A percentile compares a stretch with the other conserved stretches of the same genome.
Conservation (phyloP, 2,888 invertebrate genomes). For the Gymnoscelis rufifasciata region DNA sequence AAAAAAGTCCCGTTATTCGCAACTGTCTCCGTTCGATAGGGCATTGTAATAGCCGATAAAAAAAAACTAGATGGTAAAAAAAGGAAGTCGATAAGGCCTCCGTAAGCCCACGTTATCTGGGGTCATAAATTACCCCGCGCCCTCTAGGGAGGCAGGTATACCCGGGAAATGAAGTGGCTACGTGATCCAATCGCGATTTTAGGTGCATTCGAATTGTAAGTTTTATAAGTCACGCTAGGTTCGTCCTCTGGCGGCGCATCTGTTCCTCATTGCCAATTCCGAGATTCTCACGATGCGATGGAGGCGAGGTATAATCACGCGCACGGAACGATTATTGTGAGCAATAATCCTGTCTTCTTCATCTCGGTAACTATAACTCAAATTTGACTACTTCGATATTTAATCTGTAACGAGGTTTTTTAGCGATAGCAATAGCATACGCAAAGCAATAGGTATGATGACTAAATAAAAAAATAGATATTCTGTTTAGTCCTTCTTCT, state of each 20-base stretch:
- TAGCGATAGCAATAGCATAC: too few relatives aligned
- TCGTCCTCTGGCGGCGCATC: slow-evolving; percentile 29
- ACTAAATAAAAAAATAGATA: too few relatives aligned
- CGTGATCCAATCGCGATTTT: slow-evolving; percentile 78
- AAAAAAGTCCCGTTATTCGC: slow-evolving; percentile 40
- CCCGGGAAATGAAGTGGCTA: slow-evolving; percentile 73
- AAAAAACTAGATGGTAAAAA: slow-evolving; percentile 69
- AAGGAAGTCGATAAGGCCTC: slow-evolving; percentile 72
- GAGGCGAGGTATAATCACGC: slow-evolving; percentile 13
- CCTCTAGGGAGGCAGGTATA: slow-evolving; percentile 69
- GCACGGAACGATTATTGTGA: slow-evolving; percentile 9
- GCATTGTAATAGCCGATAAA: slow-evolving; percentile 64
- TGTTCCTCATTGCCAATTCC: slow-evolving; percentile 24
- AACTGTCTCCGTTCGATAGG: slow-evolving; percentile 62
- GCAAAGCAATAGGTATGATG: too few relatives aligned
- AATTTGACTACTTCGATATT: neutral
- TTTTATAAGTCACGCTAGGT: slow-evolving; percentile 46
- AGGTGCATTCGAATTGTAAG: slow-evolving; percentile 66
- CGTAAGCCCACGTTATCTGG: slow-evolving; percentile 75
- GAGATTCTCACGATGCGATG: slow-evolving; percentile 24
- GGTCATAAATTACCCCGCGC: slow-evolving; percentile 74
- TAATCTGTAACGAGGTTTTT: too few relatives aligned
- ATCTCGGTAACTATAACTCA: too few relatives aligned
- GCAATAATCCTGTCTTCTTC: slow-evolving; percentile 11
- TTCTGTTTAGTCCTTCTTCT: too few relatives aligned